Evolutionary conservation across 2,797 vertebrate species (phyloP).

Genomic region (Bothrops alternatus): DNA sequence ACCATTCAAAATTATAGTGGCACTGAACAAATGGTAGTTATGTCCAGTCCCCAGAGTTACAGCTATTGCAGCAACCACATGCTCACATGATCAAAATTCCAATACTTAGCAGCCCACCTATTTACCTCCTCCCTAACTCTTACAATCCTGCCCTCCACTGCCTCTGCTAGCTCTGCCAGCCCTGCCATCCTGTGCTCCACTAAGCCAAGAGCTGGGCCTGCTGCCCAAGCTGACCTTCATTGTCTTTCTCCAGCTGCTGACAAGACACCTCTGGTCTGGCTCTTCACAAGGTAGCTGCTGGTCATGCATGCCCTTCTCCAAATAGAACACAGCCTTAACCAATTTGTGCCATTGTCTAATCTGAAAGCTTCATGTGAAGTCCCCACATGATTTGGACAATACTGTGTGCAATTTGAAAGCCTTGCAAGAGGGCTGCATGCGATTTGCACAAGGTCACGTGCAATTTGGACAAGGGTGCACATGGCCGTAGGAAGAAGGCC

Average conservation of each 20-base stretch:
- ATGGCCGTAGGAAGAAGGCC: not conserved
- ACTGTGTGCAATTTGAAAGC: not conserved
- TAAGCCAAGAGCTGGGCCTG: not conserved
- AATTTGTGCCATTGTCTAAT: not conserved
- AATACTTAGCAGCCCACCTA: not conserved
- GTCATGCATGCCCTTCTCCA: not conserved
- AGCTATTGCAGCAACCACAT: not conserved
- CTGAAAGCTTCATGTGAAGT: too few species aligned
- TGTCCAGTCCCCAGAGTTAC: not conserved
- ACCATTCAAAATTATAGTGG: not conserved
- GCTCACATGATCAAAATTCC: not conserved
- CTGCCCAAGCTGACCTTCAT: not conserved
- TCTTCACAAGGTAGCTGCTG: not conserved
- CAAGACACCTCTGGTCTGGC: too few species aligned
- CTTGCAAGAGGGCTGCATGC: not conserved
- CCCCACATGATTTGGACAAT: too few species aligned
- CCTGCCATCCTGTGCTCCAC: not conserved
- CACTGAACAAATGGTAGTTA: not conserved
- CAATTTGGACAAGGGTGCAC: not conserved
- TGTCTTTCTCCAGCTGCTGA: not conserved
- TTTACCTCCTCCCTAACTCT: not conserved
- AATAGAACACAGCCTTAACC: not conserved
- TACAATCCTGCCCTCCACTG: too few species aligned
- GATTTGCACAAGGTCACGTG: not conserved
- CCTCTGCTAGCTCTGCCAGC: not conserved